Conservation (phyloP, 37 sponge, comb jelly and placozoan species). For the Mnemiopsis leidyi region DNA sequence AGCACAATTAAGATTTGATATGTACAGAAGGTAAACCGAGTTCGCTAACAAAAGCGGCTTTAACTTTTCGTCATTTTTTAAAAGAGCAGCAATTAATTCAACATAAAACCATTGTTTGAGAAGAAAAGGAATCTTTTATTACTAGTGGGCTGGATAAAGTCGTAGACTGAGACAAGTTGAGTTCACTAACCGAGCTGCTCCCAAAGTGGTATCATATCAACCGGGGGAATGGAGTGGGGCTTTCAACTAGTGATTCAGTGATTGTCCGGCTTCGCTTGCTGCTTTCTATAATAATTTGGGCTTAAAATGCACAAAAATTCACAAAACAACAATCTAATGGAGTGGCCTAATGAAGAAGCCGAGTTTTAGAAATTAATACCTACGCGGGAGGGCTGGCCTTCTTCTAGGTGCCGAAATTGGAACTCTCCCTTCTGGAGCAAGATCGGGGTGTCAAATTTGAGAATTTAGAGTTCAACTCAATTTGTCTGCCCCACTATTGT, state of each 20-base stretch:
- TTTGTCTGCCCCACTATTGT: neutral
- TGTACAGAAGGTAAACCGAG: neutral
- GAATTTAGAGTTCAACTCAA: neutral
- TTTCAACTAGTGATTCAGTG: neutral
- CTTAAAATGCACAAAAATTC: neutral
- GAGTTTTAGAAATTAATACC: too few species aligned
- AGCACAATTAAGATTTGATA: too few species aligned
- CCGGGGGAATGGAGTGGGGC: too few species aligned
- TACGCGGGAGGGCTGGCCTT: neutral
- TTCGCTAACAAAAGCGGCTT: neutral
- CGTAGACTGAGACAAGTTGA: neutral
- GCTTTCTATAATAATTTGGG: neutral
- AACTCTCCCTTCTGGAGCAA: neutral
- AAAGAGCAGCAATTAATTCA: neutral
- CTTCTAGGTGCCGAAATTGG: neutral
- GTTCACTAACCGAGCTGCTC: neutral
- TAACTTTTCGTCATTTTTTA: neutral
- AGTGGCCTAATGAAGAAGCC: neutral
- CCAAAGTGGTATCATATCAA: neutral
- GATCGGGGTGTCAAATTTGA: neutral
- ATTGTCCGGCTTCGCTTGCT: neutral
- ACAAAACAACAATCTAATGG: neutral
- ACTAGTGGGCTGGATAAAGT: too few species aligned
- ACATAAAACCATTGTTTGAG: neutral
- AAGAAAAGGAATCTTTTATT: neutral